phyloP scores from a whole-genome alignment of 2,888 invertebrate species.

The Ditula angustiorana region DNA sequence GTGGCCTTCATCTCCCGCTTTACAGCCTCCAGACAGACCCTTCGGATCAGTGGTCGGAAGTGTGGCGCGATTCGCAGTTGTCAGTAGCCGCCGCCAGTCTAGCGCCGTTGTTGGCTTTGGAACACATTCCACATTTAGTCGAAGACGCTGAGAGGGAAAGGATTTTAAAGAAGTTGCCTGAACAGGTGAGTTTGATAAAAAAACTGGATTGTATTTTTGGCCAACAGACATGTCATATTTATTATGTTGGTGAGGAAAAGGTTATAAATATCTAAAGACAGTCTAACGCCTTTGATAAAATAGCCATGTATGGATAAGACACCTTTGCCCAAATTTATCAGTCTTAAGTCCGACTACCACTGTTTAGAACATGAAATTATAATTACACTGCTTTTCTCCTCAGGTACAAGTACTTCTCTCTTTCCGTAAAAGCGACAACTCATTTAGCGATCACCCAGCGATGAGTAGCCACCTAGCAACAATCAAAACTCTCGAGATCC shows the following conservation, averaged over 20 bases:
- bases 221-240: too few species aligned
- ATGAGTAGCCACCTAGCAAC: slow-evolving; percentile 87
- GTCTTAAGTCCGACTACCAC: too few species aligned
- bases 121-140: slow-evolving; percentile 81
- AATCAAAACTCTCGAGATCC: slow-evolving; percentile 85
- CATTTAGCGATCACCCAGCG: slow-evolving; percentile 88
- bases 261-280: too few species aligned
- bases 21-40: slow-evolving; percentile 71
- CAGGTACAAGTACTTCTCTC: slow-evolving; percentile 87
- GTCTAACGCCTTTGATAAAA: too few species aligned
- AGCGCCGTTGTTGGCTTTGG: slow-evolving; percentile 84
- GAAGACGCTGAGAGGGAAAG: slow-evolving; percentile 81
- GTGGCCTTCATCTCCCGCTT: slow-evolving; percentile 86
- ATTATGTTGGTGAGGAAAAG: too few species aligned
- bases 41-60: slow-evolving; percentile 73
- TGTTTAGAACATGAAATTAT: too few species aligned
- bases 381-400: slow-evolving; percentile 39
- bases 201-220: too few species aligned
- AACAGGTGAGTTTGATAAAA: slow-evolving; percentile 76
- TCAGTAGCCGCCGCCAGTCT: slow-evolving; percentile 85
- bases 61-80: slow-evolving; percentile 78
- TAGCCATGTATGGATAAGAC: too few species aligned
- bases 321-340: too few species aligned
- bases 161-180: slow-evolving; percentile 82
- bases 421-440: slow-evolving; percentile 87